These are phyloP conservation scores for Arrhopalites spinosus DNA, from an alignment of 2,888 invertebrate species.

Conservation along the genomic window DNA sequence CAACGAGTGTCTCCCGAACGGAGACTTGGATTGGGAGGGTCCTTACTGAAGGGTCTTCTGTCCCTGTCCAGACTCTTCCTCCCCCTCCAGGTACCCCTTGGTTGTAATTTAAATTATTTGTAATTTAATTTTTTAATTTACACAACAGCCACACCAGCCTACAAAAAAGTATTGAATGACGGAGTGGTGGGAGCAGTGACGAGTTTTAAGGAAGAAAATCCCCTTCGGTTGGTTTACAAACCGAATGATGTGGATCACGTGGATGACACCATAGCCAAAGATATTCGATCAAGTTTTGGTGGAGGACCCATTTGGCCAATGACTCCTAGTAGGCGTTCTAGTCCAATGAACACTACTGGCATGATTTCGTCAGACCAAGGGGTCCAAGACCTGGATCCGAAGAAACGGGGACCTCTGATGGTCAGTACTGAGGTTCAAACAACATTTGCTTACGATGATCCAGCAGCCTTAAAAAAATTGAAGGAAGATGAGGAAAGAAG, in stretches of 20 bases:
- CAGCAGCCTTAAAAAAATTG: not conserved
- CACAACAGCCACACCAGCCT: not conserved
- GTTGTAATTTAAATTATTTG: not conserved
- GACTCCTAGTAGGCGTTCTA: not conserved
- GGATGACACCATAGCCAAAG: constrained; percentile 6
- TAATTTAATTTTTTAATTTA: not conserved
- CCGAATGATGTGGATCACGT: not conserved
- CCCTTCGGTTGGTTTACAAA: not conserved
- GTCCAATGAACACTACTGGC: not conserved
- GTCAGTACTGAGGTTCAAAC: not conserved
- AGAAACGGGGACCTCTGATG: not conserved
- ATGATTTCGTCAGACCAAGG: not conserved
- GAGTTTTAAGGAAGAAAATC: constrained; percentile 13
- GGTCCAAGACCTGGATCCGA: not conserved
- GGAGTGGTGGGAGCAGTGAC: constrained; percentile 20
- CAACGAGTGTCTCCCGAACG: constrained; percentile 27
- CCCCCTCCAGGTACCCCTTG: not conserved
- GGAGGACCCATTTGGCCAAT: not conserved
- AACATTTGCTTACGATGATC: constrained; percentile 3
- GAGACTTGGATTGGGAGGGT: constrained; percentile 20
- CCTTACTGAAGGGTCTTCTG: not conserved
- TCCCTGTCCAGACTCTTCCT: not conserved
- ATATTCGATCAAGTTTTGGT: not conserved
- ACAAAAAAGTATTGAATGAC: constrained; percentile 20
- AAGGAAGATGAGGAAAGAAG: not conserved